These are phyloP conservation scores for Caretta caretta DNA, from an alignment of 2,113 vertebrate genomes.

Conservation along the genomic window DNA sequence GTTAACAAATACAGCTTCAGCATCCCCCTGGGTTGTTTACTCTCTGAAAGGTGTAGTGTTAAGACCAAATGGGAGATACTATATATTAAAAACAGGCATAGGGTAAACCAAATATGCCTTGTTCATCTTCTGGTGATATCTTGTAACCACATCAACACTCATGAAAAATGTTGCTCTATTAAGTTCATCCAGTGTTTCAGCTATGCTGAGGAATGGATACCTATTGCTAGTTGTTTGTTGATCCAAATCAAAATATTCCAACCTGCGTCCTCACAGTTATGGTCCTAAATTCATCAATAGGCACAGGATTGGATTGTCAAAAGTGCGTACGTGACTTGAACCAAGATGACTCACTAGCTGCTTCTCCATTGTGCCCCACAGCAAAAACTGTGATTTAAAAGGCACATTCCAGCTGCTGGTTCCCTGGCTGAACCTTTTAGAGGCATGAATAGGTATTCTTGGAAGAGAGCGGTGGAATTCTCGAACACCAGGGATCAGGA, in stretches of 20 bases:
- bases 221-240: not conserved
- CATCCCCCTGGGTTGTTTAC: not conserved
- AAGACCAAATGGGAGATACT: not conserved
- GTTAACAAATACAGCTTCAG: no score
- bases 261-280: not conserved
- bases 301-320: not conserved
- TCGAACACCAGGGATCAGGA: not conserved
- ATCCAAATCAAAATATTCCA: not conserved
- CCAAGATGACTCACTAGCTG: not conserved
- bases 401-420: not conserved
- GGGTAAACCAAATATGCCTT: not conserved
- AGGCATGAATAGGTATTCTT: rapidly evolving
- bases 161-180: not conserved
- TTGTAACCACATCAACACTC: not conserved
- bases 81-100: not conserved
- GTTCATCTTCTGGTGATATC: not conserved
- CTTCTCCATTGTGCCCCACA: not conserved
- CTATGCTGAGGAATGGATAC: rapidly evolving
- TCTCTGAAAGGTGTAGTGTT: not conserved
- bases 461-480: not conserved
- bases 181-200: not conserved
- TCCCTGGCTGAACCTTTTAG: not conserved
- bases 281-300: not conserved
- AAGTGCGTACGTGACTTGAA: not conserved
- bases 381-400: not conserved